Conservation (phyloP, 2,888 invertebrate species). For the Megastigmus dorsalis region DNA sequence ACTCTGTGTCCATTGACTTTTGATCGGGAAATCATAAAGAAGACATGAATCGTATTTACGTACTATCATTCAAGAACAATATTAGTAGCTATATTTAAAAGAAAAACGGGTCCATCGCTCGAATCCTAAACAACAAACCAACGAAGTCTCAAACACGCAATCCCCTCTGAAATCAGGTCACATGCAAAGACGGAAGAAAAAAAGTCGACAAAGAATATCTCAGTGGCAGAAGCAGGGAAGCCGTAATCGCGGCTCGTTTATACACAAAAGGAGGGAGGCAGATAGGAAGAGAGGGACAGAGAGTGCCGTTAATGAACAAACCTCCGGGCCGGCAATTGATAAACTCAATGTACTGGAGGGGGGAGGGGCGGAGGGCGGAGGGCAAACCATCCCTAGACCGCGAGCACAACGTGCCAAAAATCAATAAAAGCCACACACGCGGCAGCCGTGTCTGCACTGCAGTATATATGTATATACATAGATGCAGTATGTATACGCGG, state of each 20-base stretch:
- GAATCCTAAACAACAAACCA: constrained; percentile 27
- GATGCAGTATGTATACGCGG: not conserved
- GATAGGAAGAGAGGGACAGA: no score
- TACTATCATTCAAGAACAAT: no score
- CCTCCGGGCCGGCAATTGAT: constrained; percentile 12
- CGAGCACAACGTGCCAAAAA: not conserved
- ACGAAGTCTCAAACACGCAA: not conserved
- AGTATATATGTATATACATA: no score
- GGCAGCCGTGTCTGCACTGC: no score
- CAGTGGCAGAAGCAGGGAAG: no score
- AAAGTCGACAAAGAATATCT: no score
- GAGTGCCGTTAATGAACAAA: constrained; percentile 24
- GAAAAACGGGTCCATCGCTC: no score
- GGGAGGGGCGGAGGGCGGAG: not conserved
- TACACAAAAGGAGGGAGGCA: not conserved
- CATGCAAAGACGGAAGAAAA: no score
- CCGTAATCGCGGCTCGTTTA: not conserved
- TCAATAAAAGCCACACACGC: constrained; percentile 5
- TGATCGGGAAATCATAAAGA: not conserved
- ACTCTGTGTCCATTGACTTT: not conserved
- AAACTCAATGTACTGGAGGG: constrained; percentile 2
- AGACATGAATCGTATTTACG: no score
- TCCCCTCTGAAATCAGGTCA: constrained; percentile 25
- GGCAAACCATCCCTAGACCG: not conserved
- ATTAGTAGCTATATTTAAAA: no score